phyloP scores from a whole-genome alignment of 2,113 vertebrate genomes.

The Sarotherodon lohbergeri region DNA sequence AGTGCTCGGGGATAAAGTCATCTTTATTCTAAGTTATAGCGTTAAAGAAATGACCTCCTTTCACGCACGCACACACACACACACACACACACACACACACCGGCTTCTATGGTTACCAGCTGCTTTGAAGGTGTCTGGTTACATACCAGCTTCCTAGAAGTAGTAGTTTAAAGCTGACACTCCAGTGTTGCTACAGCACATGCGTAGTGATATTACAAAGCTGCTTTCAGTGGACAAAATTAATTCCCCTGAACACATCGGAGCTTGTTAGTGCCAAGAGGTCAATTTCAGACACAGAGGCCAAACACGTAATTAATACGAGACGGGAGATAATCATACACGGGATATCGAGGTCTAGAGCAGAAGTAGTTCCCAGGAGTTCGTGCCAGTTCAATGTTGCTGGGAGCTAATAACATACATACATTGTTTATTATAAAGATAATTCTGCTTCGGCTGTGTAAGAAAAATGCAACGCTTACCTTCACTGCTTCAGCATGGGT shows the following conservation, averaged over 20 bases:
- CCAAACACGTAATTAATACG: neutral
- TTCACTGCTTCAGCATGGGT: constrained; percentile 93
- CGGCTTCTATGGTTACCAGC: constrained; percentile 23
- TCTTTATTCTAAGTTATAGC: neutral
- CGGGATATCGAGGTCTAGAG: neutral
- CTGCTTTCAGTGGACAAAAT: neutral
- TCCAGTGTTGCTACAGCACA: neutral
- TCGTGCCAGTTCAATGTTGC: neutral
- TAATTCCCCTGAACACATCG: neutral
- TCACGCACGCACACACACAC: neutral
- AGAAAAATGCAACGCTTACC: constrained; percentile 63
- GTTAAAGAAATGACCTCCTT: neutral
- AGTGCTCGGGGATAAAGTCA: neutral
- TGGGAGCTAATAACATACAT: neutral
- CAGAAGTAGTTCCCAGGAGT: neutral
- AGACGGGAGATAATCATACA: neutral
- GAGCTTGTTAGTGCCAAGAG: neutral
- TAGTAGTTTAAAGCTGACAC: neutral
- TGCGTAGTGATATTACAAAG: neutral
- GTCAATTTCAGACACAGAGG: neutral
- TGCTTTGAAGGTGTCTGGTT: constrained; percentile 34
- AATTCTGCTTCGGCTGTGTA: neutral
- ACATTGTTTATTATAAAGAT: neutral
- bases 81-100: neutral
- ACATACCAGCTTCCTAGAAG: neutral